Percentiles rank a stretch among this genome's conserved stretches.
These are phyloP conservation scores for Istiophorus platypterus DNA, from an alignment of 2,113 vertebrate species.

Conservation along the genomic window DNA sequence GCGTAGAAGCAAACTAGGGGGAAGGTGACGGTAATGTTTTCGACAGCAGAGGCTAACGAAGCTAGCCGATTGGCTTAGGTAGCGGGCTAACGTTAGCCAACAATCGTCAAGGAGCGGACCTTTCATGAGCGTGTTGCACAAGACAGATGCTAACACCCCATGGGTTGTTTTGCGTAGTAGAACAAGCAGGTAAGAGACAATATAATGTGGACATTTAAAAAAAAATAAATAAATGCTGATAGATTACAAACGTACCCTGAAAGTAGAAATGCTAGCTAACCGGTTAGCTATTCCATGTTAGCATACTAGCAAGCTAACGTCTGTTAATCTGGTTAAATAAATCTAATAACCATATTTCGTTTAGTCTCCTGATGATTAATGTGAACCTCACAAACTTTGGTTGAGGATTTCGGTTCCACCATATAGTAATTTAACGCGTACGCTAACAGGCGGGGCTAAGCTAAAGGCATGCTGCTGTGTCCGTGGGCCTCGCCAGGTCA, in stretches of 20 bases:
- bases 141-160: not conserved
- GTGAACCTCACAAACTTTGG: fast-evolving
- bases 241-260: not conserved
- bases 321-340: not conserved
- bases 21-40: constrained; percentile 59
- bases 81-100: constrained; percentile 66
- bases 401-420: fast-evolving
- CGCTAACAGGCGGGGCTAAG: constrained; percentile 16
- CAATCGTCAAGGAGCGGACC: constrained; percentile 45
- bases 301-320: constrained; percentile 27
- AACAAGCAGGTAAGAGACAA: constrained; percentile 12
- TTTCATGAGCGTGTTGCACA: constrained; percentile 29
- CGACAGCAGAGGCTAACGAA: constrained; percentile 58
- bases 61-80: constrained; percentile 64
- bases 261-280: constrained; percentile 52
- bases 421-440: not conserved
- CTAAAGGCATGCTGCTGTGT: constrained; percentile 65
- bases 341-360: not conserved
- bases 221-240: not conserved
- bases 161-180: not conserved
- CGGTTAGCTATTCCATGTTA: constrained; percentile 39
- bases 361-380: too few relatives aligned
- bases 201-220: not conserved
- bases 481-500: constrained; percentile 69
- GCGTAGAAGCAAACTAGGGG: constrained; percentile 12